Conservation (phyloP, 2,797 vertebrate species). For the Leptodactylus fallax region DNA sequence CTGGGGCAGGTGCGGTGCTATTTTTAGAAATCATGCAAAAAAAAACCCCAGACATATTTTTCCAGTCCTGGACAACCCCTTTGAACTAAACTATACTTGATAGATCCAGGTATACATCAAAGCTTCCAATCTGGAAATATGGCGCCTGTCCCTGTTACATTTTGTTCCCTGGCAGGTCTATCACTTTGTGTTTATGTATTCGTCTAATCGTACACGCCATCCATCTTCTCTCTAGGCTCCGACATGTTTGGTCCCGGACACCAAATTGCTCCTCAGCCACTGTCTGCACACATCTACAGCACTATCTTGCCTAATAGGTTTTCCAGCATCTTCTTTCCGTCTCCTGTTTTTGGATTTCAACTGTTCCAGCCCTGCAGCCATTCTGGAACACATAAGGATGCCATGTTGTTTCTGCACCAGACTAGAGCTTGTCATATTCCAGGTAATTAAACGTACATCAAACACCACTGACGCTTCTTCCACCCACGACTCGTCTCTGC, state of each 20-base stretch:
- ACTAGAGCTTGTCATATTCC: slow-evolving; percentile 69
- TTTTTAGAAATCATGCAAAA: no score
- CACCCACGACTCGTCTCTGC: no score
- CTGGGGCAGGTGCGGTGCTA: no score
- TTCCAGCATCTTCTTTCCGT: slow-evolving; percentile 75
- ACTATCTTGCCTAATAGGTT: slow-evolving; percentile 75
- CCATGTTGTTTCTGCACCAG: slow-evolving; percentile 75
- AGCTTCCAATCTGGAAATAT: not conserved
- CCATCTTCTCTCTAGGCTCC: slow-evolving; percentile 21
- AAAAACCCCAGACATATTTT: no score
- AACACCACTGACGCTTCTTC: not conserved
- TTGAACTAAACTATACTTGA: no score
- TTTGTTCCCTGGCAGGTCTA: not conserved
- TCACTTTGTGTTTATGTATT: not conserved
- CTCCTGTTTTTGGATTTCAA: slow-evolving; percentile 82
- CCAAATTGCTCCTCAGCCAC: slow-evolving; percentile 77
- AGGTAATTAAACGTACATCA: slow-evolving; percentile 72
- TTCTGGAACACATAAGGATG: slow-evolving; percentile 80
- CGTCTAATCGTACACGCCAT: not conserved
- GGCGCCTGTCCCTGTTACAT: not conserved
- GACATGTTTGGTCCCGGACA: slow-evolving; percentile 81
- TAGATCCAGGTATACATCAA: not conserved
- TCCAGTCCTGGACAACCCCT: no score
- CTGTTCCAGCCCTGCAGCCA: slow-evolving; percentile 80
- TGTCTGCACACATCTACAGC: slow-evolving; percentile 78